Evolutionary conservation across 2,797 vertebrate species (phyloP), one percentile per base, ranked within the genome.

Genomic region (Oophaga sylvatica): DNA sequence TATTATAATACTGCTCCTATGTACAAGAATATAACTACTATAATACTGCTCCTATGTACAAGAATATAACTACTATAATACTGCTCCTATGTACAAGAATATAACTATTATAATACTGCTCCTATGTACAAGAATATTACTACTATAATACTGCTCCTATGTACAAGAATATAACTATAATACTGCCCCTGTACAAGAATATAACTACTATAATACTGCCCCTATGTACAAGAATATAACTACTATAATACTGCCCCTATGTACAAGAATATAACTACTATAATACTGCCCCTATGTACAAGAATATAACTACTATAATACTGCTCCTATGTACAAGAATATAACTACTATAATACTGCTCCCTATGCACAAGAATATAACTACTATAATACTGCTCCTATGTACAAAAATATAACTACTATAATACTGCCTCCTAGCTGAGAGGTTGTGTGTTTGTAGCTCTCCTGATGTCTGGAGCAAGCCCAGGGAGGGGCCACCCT

Each of bases 1-100:
- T 67, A 67, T n/a, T 67, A 26, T 29, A 67, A 67, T 67, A 67
- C 12, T 67, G n/a, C n/a, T 5, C 65, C 65, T 65, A 19, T 59
- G 13, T 67, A 67, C 65, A 67, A 26, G 65, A 67, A 67, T 67
- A 67, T 67, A 67, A 67, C 65, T 67, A 67, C 65, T 67, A 26
- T 29, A 67, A 67, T 67, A 67, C 12, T 67, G n/a, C n/a, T 5
- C 65, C 65, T 65, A 19, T 59, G 13, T 67, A 67, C 65, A 67
- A 26, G 65, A 67, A 67, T 67, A 67, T 67, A 67, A 67, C 65
- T 67, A 67, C 65, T 67, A 26, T 29, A 67, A 67, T 67, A 67
- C 12, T 67, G n/a, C n/a, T 5, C 65, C 65, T 65, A 19, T 59
- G 13, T 67, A 67, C 65, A 67, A 26, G 65, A 67, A 67, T 67